Base-by-base conservation (phyloP, 2,888 invertebrate genomes). In the Ommatoiulus sabulosus region DNA sequence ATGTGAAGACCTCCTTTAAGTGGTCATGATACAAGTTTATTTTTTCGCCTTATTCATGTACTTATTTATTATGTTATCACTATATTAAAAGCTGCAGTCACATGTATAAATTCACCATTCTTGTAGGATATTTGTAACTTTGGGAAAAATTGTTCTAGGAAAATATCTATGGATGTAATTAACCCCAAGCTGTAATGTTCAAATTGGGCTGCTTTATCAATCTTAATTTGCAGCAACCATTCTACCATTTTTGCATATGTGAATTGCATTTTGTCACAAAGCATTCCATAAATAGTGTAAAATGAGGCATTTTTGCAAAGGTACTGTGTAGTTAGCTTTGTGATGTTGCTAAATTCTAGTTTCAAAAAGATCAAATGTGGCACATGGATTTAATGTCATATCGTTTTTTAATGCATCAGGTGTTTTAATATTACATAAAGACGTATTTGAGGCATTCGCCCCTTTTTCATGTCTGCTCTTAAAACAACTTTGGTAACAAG, bases 21-120 rank as follows among this genome's bases (percentile, higher is more conserved):
- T 24, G 20, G 72, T 72, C 72, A 72, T 24, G 24, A 72, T 72
- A 24, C 72, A 24, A 72, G 72, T n/a, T 72, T 72, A 72, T 72
- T 72, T 72, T 72, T 72, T 72, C 10, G 24, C 72, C 24, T 72
- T 72, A 72, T 72, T 72, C 72, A 24, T 72, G 72, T 72, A 72
- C 72, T 72, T 72, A 72, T 72, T 72, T 72, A 72, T 72, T 72
- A 72, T 72, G 20, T 72, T 72, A 72, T 72, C 72, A 72, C 72
- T 72, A 72, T 72, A 20, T 72, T 72, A 72, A 72, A 72, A 72
- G 72, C 72, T 72, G 72, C 72, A 72, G 72, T 72, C 72, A 24
- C 72, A 72, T 72, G 1, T 72, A 72, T 72, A 72, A 72, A 72
- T 72, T 72, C 72, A 72, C 6, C 72, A 72, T 72, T 20, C 72